phyloP scores from a whole-genome alignment of 2,888 invertebrate species.

The Callimorpha dominula region DNA sequence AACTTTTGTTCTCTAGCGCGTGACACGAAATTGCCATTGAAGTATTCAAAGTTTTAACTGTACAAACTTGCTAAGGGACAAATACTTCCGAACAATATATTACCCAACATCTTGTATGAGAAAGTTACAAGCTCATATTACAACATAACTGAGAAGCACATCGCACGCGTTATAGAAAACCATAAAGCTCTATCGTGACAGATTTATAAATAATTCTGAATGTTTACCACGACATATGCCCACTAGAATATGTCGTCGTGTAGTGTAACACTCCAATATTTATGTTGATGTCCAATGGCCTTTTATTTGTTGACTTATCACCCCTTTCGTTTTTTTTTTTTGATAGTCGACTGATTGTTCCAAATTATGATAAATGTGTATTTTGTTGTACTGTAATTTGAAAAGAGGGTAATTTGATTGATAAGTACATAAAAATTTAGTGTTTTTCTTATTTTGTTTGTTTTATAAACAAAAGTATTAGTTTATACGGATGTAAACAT shows the following conservation, averaged over 20 bases:
- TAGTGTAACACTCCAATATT: conserved; percentile 17
- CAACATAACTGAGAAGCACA: conserved; percentile 34
- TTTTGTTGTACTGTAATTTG: conserved; percentile 23
- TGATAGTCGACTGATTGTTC: conserved; percentile 31
- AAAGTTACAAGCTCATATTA: conserved; percentile 34
- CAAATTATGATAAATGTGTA: conserved; percentile 21
- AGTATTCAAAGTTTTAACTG: conserved; percentile 20
- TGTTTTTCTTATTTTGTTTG: conserved; percentile 11
- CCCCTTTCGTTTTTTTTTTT: conserved; percentile 31
- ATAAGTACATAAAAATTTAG: conserved; percentile 11
- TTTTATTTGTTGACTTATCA: conserved; percentile 46
- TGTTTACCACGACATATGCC: conserved; percentile 40
- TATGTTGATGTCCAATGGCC: conserved; percentile 31
- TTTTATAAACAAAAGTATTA: conserved; percentile 2
- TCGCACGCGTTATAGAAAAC: conserved; percentile 16
- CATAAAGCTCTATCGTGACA: conserved; percentile 43
- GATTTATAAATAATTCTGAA: conserved; percentile 50
- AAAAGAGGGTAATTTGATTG: conserved; percentile 29
- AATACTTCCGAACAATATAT: conserved; percentile 28
- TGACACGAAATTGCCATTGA: conserved; percentile 15
- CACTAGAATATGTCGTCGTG: conserved; percentile 28
- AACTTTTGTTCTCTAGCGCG: conserved; percentile 35
- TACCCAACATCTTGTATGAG: conserved; percentile 19
- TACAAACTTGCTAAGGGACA: conserved; percentile 29
- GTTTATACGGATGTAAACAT: neutral